phyloP scores from a whole-genome alignment of 1,140 invertebrate species.

The Chymomyza costata region DNA sequence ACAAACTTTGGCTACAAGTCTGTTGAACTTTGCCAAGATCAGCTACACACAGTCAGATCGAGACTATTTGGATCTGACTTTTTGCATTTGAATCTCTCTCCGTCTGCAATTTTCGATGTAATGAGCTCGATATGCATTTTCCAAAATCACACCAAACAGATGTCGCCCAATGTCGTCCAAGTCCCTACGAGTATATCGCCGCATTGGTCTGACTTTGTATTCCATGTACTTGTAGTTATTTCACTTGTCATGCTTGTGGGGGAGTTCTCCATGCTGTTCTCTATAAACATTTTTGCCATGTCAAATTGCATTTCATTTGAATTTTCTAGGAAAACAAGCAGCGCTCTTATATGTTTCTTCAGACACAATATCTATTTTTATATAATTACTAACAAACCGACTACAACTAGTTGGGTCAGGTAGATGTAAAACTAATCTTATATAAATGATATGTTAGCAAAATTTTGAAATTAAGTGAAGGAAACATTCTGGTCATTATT shows the following conservation, averaged over 20 bases:
- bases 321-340: constrained; percentile 51
- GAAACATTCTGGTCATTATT: too few species aligned
- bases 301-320: constrained; percentile 66
- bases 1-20: too few species aligned
- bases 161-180: constrained; percentile 29
- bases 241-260: constrained; percentile 31
- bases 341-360: too few species aligned
- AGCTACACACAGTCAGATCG: constrained; percentile 11
- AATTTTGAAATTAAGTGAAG: too few species aligned
- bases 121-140: constrained; percentile 70
- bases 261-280: constrained; percentile 28
- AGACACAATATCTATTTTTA: too few species aligned
- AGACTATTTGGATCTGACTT: constrained; percentile 38
- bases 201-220: constrained; percentile 42
- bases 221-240: neutral
- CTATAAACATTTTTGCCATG: constrained; percentile 54
- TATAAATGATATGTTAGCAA: too few species aligned
- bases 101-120: constrained; percentile 62
- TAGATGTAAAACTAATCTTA: too few species aligned
- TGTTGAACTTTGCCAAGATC: constrained; percentile 57
- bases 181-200: constrained; percentile 12
- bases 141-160: constrained; percentile 56
- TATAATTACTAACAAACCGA: too few species aligned
- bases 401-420: too few species aligned
- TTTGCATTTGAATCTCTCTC: too few species aligned